Conservation (phyloP, 2,888 invertebrate genomes). For the Siphonodentalium dalli region DNA sequence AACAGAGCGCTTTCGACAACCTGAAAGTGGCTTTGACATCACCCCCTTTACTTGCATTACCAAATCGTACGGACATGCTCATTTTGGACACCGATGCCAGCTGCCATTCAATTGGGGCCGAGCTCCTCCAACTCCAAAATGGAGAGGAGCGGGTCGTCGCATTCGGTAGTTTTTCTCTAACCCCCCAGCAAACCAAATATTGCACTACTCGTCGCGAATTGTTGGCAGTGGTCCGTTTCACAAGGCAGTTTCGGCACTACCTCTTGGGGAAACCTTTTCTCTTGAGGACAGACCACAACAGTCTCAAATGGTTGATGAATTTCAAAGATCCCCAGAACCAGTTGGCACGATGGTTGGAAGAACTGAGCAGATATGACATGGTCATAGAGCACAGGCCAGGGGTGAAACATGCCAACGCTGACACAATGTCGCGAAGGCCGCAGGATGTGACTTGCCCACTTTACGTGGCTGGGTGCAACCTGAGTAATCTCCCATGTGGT, state of each 20-base stretch:
- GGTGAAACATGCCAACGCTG: slow-evolving; percentile 10
- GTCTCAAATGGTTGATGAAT: slow-evolving; percentile 10
- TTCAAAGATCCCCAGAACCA: slow-evolving; percentile 10
- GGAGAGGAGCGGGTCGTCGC: slow-evolving; percentile 3
- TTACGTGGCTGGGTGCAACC: background rate
- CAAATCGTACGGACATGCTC: background rate
- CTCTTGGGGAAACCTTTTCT: slow-evolving; percentile 9
- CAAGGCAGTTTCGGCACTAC: slow-evolving; percentile 17
- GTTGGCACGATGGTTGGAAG: slow-evolving; percentile 11
- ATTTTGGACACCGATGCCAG: slow-evolving; percentile 9
- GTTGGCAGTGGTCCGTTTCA: slow-evolving; percentile 15
- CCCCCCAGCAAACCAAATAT: slow-evolving; percentile 3
- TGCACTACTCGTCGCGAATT: slow-evolving; percentile 20
- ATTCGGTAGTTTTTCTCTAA: slow-evolving; percentile 5
- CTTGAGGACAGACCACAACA: slow-evolving; percentile 17
- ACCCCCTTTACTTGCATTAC: background rate
- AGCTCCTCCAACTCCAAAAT: slow-evolving; percentile 15
- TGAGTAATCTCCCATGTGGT: slow-evolving; percentile 1
- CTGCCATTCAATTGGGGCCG: slow-evolving; percentile 5
- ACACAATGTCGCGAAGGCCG: slow-evolving; percentile 4
- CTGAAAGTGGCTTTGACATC: background rate
- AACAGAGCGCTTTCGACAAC: background rate
- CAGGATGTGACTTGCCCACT: background rate
- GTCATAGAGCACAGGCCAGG: slow-evolving; percentile 10
- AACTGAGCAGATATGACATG: slow-evolving; percentile 9